These are phyloP conservation scores for Pterostichus niger DNA, from an alignment of 2,888 invertebrate genomes.

Conservation along the genomic window DNA sequence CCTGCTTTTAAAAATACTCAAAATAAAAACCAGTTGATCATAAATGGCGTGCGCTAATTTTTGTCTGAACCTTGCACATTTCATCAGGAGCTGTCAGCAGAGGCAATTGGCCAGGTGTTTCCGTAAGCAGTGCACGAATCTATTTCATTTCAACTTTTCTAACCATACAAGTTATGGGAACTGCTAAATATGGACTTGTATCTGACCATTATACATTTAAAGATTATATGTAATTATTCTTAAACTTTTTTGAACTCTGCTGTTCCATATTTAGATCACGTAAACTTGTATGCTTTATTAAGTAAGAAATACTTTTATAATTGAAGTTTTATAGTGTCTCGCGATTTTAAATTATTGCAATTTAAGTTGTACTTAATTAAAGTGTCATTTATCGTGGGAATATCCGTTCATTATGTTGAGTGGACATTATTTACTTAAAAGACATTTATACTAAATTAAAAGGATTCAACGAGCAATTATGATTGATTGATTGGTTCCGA, in stretches of 20 bases:
- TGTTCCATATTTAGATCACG: conserved; percentile 29
- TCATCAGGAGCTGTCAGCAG: conserved; percentile 27
- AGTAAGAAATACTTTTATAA: conserved; percentile 27
- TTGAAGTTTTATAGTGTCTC: no score
- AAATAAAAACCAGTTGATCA: conserved; percentile 38
- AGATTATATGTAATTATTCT: conserved; percentile 49
- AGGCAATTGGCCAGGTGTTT: conserved; percentile 43
- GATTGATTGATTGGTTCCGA: no score
- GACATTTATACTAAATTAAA: no score
- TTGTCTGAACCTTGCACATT: conserved; percentile 29
- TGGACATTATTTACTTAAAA: no score
- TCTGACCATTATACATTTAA: conserved; percentile 37
- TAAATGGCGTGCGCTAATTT: conserved; percentile 38
- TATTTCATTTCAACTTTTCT: conserved; percentile 23
- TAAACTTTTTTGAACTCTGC: conserved; percentile 52
- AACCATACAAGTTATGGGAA: conserved; percentile 37
- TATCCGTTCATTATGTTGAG: not conserved
- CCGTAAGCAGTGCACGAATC: conserved; percentile 30
- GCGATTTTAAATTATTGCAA: conserved; percentile 1
- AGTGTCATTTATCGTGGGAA: conserved; percentile 3
- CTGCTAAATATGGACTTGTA: conserved; percentile 52
- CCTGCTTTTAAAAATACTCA: conserved; percentile 39
- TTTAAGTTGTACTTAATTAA: conserved; percentile 1
- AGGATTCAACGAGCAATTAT: no score
- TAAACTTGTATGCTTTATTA: conserved; percentile 24